These are phyloP conservation scores for Caranx melampygus DNA, from an alignment of 2,113 vertebrate species.

Conservation along the genomic window DNA sequence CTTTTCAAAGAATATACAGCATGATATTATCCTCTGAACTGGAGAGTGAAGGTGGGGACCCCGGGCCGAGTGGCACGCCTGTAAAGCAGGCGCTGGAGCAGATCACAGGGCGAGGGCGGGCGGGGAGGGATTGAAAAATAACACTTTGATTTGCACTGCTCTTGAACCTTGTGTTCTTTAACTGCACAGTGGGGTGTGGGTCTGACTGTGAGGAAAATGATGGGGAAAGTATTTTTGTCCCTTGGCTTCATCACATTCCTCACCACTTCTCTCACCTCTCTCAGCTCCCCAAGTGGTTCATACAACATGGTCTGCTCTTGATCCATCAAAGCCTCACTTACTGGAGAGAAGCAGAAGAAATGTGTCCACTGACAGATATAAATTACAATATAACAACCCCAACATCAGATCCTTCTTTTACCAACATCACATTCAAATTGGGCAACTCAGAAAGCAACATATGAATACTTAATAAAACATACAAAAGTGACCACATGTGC, in stretches of 20 bases:
- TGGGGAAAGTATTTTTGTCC: constrained; percentile 69
- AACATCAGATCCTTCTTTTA: constrained; percentile 11
- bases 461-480: constrained; percentile 20
- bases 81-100: constrained; percentile 59
- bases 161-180: constrained; percentile 82
- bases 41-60: constrained; percentile 62
- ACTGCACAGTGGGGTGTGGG: constrained; percentile 85
- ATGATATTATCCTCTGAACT: constrained; percentile 86
- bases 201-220: constrained; percentile 72
- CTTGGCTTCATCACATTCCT: constrained; percentile 77
- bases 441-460: not conserved
- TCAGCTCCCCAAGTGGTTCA: constrained; percentile 47
- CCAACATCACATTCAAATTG: constrained; percentile 14
- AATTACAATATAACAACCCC: constrained; percentile 34
- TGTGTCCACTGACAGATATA: constrained; percentile 49
- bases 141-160: constrained; percentile 86
- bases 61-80: constrained; percentile 78
- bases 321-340: constrained; percentile 62
- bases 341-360: constrained; percentile 43
- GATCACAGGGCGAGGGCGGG: constrained; percentile 39
- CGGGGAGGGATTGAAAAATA: constrained; percentile 76
- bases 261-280: constrained; percentile 60
- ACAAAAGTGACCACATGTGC: not conserved
- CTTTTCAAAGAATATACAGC: constrained; percentile 91
- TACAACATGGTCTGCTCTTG: constrained; percentile 50